Evolutionary conservation across 2,113 vertebrate genomes (phyloP), one percentile per base, ranked within the genome.

Genomic region (Megaceryle maxima): DNA sequence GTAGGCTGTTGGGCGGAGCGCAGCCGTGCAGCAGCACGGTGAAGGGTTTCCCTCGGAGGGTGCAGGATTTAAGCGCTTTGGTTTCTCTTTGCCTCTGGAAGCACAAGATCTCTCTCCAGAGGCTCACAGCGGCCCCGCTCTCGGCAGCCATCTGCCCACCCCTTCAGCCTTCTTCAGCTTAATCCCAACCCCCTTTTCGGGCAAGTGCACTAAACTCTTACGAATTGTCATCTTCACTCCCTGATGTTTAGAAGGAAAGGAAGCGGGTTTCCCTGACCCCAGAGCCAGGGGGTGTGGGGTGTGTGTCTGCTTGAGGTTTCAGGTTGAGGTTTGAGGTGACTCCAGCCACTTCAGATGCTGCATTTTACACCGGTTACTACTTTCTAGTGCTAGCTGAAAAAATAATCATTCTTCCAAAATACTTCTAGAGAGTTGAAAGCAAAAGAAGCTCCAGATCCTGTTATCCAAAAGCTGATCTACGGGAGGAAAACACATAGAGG

Each of bases 21-120:
- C 12, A 3, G 13, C 9, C 1, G 0, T 5, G 62, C 50, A 37
- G 55, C 63, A 22, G 35, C 59, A 4, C 0, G 11, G 2, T 5
- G 43, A 57, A 11, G 2, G 2, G 14, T 44, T 56, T 44, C 70
- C 37, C 66, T 16, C 3, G 53, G 70, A 22, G 35, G 59, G 26
- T 5, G 75, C n/a, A 8, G 80, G 44, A 5, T 46, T 68, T 53
- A 20, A 19, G 82, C 20, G 6, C 33, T 48, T 29, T 22, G 50
- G 50, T 25, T 25, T 22, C 24, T 50, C 66, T 68, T 60, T 59
- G 62, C 72, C 90, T 70, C 78, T 55, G 9, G 21, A 51, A 46
- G 37, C 59, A 17, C 39, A 43, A 5, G 68, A 41, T 39, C 9
- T 11, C 48, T 83, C 50, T 62, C 35, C 13, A 43, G 90, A 72